Evolutionary conservation across 2,113 vertebrate species (phyloP), one percentile per base, ranked within the genome.

Genomic region (Hydrolagus affinis): DNA sequence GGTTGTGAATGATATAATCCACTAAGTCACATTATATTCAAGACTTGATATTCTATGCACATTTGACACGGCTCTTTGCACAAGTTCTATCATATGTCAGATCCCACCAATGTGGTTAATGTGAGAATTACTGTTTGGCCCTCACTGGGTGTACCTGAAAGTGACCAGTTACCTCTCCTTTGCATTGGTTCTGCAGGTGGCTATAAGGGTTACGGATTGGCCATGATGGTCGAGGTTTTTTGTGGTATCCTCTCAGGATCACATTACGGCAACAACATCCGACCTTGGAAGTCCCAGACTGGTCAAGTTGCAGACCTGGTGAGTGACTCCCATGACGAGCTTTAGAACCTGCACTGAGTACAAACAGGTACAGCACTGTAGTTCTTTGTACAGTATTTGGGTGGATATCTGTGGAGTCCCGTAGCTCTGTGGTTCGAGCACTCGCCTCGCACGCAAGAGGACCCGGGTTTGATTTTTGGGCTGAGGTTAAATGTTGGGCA

Each of bases 211-310:
- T 94, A 89, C 21, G 93, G 94, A 4, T 87, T 94, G 87, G 91
- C 89, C 19, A 89, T 94, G 90, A 92, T 94, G 94, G 93, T 94
- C 86, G 94, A 94, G 72, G 86, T 94, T 44, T 92, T 94, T 87
- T 94, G 92, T 85, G 94, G 94, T 0, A 94, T 94, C 19, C 86
- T 94, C 77, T 88, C 92, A 0, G 94, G 93, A 0, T 89, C 92
- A 2, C 62, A 91, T 11, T 94, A 93, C 89, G 93, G 92, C 88
- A 89, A 88, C 19, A 30, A 91, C 3, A 11, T 94, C 69, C 93
- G 92, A 71, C 90, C 87, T 0, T 94, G 94, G 94, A 94, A 92
- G 87, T 44, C 44, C 44, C 90, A 89, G n/a, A 94, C 92, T 0
- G 89, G 93, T 85, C 86, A 86, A 0, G 87, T 89, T 57, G 94